These are phyloP conservation scores for Lacanobia oleracea DNA, from an alignment of 2,888 invertebrate genomes.

Conservation along the genomic window DNA sequence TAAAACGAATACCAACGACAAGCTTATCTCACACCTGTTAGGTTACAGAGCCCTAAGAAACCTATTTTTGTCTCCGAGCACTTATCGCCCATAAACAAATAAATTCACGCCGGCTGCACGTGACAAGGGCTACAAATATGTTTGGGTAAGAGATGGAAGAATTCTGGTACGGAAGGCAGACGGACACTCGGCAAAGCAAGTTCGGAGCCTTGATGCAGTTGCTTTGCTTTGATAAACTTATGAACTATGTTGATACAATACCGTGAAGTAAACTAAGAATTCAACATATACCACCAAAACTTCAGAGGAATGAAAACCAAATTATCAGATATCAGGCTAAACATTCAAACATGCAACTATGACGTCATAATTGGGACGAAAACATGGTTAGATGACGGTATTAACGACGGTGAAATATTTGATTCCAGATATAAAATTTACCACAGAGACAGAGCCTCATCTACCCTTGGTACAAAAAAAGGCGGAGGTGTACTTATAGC, in stretches of 20 bases:
- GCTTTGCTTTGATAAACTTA: too few relatives aligned
- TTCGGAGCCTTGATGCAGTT: neutral
- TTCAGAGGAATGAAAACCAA: neutral
- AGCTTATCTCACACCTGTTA: too few relatives aligned
- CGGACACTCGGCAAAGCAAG: neutral
- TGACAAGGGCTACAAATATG: neutral
- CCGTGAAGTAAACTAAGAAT: too few relatives aligned
- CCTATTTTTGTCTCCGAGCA: too few relatives aligned
- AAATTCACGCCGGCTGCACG: too few relatives aligned
- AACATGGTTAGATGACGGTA: neutral
- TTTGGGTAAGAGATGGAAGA: neutral
- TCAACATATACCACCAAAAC: neutral
- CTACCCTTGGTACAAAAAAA: neutral
- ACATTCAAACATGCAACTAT: neutral
- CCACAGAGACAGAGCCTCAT: neutral
- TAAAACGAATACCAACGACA: too few relatives aligned
- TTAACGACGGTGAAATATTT: neutral
- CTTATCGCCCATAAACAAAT: too few relatives aligned
- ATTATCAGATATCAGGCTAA: too few relatives aligned
- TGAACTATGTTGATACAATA: too few relatives aligned
- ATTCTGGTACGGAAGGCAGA: neutral
- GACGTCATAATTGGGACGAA: neutral
- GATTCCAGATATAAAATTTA: neutral
- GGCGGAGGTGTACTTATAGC: slow-evolving; percentile 24
- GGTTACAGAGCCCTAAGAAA: too few relatives aligned